A percentile compares a stretch with the other conserved stretches of the same genome.
These are phyloP conservation scores for Cyphomyrus discorhynchus DNA, from an alignment of 2,113 vertebrate species.

Conservation along the genomic window DNA sequence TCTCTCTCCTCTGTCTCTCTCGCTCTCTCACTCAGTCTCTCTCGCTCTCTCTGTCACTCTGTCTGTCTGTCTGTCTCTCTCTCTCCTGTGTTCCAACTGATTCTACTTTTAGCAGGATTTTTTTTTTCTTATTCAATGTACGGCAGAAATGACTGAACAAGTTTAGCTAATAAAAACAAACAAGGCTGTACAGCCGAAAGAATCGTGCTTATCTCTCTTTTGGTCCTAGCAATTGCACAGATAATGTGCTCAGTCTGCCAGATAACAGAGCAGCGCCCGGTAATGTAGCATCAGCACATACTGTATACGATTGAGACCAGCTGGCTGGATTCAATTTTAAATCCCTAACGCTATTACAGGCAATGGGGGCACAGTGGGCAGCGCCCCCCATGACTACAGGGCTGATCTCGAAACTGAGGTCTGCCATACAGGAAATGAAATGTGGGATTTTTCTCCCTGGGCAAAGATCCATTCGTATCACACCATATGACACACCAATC, in stretches of 20 bases:
- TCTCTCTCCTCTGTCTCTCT: background rate
- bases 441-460: background rate
- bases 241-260: slow-evolving; percentile 11
- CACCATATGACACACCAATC: background rate
- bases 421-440: slow-evolving; percentile 7
- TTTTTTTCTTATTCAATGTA: background rate
- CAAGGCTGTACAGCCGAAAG: background rate
- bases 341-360: slow-evolving; percentile 10
- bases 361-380: background rate
- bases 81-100: background rate
- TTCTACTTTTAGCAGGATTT: slow-evolving; percentile 2
- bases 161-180: background rate
- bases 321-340: slow-evolving; percentile 15
- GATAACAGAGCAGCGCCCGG: background rate
- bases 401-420: background rate
- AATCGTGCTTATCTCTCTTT: background rate
- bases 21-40: background rate
- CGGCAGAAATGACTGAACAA: background rate
- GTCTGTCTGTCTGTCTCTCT: background rate
- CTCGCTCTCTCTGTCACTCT: background rate
- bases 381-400: background rate
- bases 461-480: background rate
- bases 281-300: slow-evolving; percentile 1
- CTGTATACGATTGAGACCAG: background rate
- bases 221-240: background rate